A percentile compares a stretch with the other conserved stretches of the same genome.
Conservation (phyloP, 2,888 invertebrate genomes). For the Actias luna region DNA sequence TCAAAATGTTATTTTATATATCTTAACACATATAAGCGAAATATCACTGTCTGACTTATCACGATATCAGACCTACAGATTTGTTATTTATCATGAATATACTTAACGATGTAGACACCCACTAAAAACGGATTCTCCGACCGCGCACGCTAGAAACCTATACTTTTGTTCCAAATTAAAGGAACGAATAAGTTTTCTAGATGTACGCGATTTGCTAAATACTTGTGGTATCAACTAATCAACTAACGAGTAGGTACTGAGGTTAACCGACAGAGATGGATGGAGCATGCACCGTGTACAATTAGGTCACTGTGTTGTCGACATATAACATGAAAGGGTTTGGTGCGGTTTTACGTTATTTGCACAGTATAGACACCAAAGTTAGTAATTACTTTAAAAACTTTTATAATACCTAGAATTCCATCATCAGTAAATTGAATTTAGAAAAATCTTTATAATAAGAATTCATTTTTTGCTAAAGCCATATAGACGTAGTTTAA, state of each 20-base stretch:
- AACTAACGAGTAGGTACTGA: no score
- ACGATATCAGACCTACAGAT: no score
- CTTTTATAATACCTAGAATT: background rate
- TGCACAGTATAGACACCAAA: background rate
- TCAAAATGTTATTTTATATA: background rate
- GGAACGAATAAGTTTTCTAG: background rate
- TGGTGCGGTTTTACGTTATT: background rate
- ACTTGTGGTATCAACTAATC: background rate
- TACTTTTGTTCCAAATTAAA: background rate
- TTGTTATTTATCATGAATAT: no score
- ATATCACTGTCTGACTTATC: no score
- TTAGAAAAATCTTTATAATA: background rate
- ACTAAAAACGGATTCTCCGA: no score
- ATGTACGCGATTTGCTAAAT: background rate
- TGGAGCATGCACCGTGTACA: background rate
- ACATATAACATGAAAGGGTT: background rate
- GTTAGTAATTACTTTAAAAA: background rate
- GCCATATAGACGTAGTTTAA: no score
- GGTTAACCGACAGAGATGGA: background rate
- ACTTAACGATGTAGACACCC: no score
- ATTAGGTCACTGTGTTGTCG: background rate
- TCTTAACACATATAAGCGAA: no score
- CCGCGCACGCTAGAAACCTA: no score
- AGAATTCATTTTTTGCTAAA: background rate
- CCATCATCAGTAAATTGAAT: background rate